Conservation (phyloP, 2,113 vertebrate genomes). For the Proteles cristata region DNA sequence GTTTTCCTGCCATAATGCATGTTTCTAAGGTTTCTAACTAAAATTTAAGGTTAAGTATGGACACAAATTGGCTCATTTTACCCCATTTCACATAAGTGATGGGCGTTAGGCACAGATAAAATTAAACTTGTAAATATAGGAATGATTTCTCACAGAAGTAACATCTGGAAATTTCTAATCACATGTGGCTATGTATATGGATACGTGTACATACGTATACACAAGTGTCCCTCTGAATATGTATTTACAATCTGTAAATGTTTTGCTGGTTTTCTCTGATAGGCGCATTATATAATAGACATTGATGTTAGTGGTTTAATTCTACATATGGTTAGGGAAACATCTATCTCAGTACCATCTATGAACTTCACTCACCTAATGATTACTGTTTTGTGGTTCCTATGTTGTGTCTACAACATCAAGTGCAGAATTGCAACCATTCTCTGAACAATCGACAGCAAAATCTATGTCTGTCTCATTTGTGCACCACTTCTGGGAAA, state of each 20-base stretch:
- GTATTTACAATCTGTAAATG: neutral
- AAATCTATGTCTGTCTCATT: neutral
- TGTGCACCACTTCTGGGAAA: neutral
- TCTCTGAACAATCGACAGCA: neutral
- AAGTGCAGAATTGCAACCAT: neutral
- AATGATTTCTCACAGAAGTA: neutral
- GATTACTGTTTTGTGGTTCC: neutral
- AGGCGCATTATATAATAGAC: neutral
- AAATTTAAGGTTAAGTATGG: neutral
- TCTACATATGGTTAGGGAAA: neutral
- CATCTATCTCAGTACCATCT: neutral
- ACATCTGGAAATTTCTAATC: neutral
- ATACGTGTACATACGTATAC: neutral
- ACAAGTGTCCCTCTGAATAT: neutral
- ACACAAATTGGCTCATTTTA: neutral
- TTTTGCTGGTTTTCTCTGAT: neutral
- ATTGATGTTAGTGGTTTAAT: neutral
- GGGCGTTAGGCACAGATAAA: neutral
- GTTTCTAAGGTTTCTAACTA: conserved; percentile 7
- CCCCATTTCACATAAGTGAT: neutral
- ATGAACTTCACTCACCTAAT: neutral
- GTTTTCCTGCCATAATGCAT: neutral
- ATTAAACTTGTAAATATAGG: conserved; percentile 15
- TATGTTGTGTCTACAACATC: neutral
- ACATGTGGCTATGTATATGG: neutral